Evolutionary conservation across 1,140 invertebrate species (phyloP), one percentile per base, ranked within the genome.

Genomic region (Drosophila biarmipes): DNA sequence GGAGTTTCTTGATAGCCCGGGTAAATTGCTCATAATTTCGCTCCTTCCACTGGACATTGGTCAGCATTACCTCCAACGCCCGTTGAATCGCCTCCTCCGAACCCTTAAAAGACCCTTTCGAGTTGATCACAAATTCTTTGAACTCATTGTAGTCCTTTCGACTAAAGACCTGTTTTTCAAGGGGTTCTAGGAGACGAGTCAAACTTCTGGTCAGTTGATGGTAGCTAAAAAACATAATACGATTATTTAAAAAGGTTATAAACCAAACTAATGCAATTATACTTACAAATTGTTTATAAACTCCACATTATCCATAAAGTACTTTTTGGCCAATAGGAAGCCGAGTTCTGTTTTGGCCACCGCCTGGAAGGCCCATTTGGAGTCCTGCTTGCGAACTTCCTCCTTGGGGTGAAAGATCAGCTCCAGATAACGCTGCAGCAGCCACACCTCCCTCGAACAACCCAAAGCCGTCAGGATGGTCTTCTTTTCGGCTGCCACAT

Each of bases 321-420:
- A 96, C 45, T 95, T 93, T 38, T 93, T 93, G 3, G 95, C 94
- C 35, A 95, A 84, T 52, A 93, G 93, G 68, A 93, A 95, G 2
- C 95, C 95, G 46, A 93, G 68, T 5, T 93, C 73, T 34, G 93
- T 93, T 5, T 91, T 76, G 2, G 94, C 93, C 17, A 95, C 92
- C 0, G 93, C 75, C 0, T 82, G 77, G 57, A 96, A 95, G 1
- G 95, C 94, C 4, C 79, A 84, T 0, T 78, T 86, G 4, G 93
- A 92, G 91, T 97, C 96, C 91, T 97, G 96, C 24, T 93, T 93
- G 2, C 95, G 93, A 58, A 97, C 95, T 48, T 93, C 93, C 0
- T 93, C 93, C 7, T 59, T 56, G 2, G 92, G 80, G 17, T 94
- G 92, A 1, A 96, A 92, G 1, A 94, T 92, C 92, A 93, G 94